Percentiles rank a stretch among this genome's conserved stretches.
Conservation (phyloP, 2,113 vertebrate species). For the Scytalopus superciliaris region DNA sequence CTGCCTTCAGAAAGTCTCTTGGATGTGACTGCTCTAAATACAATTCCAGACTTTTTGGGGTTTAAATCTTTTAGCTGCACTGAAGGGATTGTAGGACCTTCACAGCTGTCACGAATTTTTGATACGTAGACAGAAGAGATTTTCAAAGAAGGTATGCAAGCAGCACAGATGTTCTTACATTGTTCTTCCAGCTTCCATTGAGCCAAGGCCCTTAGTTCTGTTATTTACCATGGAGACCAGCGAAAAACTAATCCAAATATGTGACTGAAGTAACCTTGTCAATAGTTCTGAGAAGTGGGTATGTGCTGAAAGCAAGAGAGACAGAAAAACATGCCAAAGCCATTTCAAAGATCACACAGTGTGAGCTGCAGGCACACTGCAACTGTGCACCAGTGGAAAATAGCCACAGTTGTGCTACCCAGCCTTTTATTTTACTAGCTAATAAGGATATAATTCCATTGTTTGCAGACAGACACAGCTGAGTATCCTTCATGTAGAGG, state of each 20-base stretch:
- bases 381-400: neutral
- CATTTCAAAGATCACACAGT: neutral
- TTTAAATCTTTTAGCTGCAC: neutral
- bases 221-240: slow-evolving; percentile 58
- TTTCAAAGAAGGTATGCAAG: neutral
- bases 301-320: slow-evolving; percentile 14
- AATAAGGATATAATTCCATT: neutral
- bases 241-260: slow-evolving; percentile 42
- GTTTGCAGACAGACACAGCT: neutral
- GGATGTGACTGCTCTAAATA: neutral
- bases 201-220: neutral
- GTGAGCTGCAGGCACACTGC: neutral
- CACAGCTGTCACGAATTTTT: slow-evolving; percentile 41
- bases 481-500: neutral
- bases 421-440: neutral
- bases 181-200: slow-evolving; percentile 44
- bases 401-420: neutral
- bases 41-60: neutral
- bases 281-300: slow-evolving; percentile 40
- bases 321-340: slow-evolving; percentile 21
- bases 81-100: neutral
- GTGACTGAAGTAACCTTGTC: slow-evolving; percentile 43
- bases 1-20: slow-evolving; percentile 10
- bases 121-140: slow-evolving; percentile 37
- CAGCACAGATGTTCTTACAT: slow-evolving; percentile 34